These are phyloP conservation scores for Tachysurus vachellii DNA, from an alignment of 2,113 vertebrate species.

Conservation along the genomic window DNA sequence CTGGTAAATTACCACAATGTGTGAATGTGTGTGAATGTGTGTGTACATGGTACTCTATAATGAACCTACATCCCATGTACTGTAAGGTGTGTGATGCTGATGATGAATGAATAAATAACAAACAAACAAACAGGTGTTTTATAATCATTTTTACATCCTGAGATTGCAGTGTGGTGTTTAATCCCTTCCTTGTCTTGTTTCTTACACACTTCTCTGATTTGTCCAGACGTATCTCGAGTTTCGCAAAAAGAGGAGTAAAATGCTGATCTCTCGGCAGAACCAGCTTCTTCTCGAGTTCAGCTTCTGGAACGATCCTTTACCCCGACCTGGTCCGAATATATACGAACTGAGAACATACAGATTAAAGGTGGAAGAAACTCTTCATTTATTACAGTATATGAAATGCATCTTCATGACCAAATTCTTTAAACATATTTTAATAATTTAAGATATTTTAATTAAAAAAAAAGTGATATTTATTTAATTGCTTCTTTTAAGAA, in stretches of 20 bases:
- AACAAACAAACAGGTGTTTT: background rate
- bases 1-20: background rate
- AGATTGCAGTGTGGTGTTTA: background rate
- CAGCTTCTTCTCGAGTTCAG: constrained; percentile 96
- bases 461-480: too few species aligned
- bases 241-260: constrained; percentile 84
- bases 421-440: background rate
- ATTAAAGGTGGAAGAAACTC: constrained; percentile 76
- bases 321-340: constrained; percentile 85
- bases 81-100: background rate
- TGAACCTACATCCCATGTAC: background rate
- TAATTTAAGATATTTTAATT: background rate
- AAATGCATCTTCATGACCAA: background rate
- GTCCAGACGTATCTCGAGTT: constrained; percentile 85
- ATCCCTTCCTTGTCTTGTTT: background rate
- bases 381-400: background rate
- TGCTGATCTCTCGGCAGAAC: constrained; percentile 89
- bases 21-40: background rate
- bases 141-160: background rate
- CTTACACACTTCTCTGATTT: background rate
- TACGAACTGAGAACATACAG: constrained; percentile 91
- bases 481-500: too few species aligned
- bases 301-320: constrained; percentile 94
- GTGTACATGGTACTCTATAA: background rate
- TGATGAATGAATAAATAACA: background rate